Percentiles rank a stretch among this genome's conserved stretches.
These are phyloP conservation scores for Silvanus unidentatus DNA, from an alignment of 2,888 invertebrate species.

Conservation along the genomic window DNA sequence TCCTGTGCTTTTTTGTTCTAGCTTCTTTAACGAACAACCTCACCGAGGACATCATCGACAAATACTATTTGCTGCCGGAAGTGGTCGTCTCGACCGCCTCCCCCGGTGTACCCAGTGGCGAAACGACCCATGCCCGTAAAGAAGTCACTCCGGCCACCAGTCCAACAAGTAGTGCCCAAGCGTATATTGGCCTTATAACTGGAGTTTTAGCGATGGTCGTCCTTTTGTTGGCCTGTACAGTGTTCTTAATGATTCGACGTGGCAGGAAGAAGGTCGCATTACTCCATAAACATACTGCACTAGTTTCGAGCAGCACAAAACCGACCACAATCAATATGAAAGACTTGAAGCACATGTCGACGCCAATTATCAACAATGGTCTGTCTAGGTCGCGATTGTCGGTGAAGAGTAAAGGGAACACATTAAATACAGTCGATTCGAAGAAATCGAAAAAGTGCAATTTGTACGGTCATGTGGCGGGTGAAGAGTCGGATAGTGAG, in stretches of 20 bases:
- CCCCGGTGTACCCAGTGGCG: slow-evolving; percentile 40
- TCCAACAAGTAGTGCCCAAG: slow-evolving; percentile 54
- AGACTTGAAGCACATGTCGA: slow-evolving; percentile 52
- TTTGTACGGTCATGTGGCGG: slow-evolving; percentile 47
- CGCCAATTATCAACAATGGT: slow-evolving; percentile 53
- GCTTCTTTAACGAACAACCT: slow-evolving; percentile 54
- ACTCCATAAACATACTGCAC: slow-evolving; percentile 57
- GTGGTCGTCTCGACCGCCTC: slow-evolving; percentile 36
- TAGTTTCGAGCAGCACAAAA: slow-evolving; percentile 53
- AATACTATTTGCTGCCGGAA: slow-evolving; percentile 56
- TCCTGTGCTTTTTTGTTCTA: slow-evolving; percentile 31
- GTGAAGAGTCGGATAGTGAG: slow-evolving; percentile 52
- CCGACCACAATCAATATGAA: slow-evolving; percentile 55
- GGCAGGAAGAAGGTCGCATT: slow-evolving; percentile 58
- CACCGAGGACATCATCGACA: slow-evolving; percentile 56
- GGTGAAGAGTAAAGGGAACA: slow-evolving; percentile 44
- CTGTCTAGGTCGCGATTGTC: slow-evolving; percentile 49
- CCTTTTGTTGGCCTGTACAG: slow-evolving; percentile 58
- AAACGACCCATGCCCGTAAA: slow-evolving; percentile 49
- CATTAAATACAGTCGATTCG: slow-evolving; percentile 37
- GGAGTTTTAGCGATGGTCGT: slow-evolving; percentile 62
- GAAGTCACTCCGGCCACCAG: slow-evolving; percentile 55
- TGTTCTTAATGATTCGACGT: slow-evolving; percentile 59
- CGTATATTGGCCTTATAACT: slow-evolving; percentile 60
- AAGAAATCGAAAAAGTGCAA: slow-evolving; percentile 44